Percentiles rank a stretch among this genome's conserved stretches.
Conservation (phyloP, 2,888 invertebrate species). For the Amphimallon solstitiale region DNA sequence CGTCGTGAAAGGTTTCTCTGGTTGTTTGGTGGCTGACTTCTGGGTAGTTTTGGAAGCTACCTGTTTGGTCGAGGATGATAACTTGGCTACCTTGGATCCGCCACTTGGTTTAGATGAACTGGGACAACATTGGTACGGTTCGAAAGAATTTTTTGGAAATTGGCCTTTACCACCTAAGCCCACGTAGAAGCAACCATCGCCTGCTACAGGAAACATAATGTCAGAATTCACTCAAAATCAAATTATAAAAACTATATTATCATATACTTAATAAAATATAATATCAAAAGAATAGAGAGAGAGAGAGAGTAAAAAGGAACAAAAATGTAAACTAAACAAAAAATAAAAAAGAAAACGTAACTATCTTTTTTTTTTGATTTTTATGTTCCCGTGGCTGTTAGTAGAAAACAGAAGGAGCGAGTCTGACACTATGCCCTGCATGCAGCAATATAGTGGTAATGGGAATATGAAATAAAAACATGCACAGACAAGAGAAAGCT, state of each 20-base stretch:
- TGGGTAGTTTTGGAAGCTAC: constrained; percentile 40
- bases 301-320: constrained; percentile 15
- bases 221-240: constrained; percentile 68
- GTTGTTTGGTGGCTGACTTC: constrained; percentile 56
- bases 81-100: constrained; percentile 55
- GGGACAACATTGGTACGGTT: constrained; percentile 94
- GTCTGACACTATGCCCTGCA: constrained; percentile 64
- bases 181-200: constrained; percentile 97
- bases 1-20: constrained; percentile 62
- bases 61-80: constrained; percentile 52
- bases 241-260: constrained; percentile 6
- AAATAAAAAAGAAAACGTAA: no score
- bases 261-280: constrained; percentile 14
- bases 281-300: constrained; percentile 7
- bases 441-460: constrained; percentile 32
- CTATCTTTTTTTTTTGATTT: no score
- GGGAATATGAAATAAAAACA: constrained; percentile 42
- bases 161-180: constrained; percentile 89
- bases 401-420: constrained; percentile 52
- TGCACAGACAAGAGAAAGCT: constrained; percentile 57
- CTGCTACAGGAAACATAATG: constrained; percentile 92
- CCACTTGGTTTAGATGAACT: constrained; percentile 81
- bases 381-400: not conserved
- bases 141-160: constrained; percentile 80
- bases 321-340: no score